Evolutionary conservation across 1,140 invertebrate species (phyloP), one percentile per base, ranked within the genome.

Genomic region (Ephestia elutella): DNA sequence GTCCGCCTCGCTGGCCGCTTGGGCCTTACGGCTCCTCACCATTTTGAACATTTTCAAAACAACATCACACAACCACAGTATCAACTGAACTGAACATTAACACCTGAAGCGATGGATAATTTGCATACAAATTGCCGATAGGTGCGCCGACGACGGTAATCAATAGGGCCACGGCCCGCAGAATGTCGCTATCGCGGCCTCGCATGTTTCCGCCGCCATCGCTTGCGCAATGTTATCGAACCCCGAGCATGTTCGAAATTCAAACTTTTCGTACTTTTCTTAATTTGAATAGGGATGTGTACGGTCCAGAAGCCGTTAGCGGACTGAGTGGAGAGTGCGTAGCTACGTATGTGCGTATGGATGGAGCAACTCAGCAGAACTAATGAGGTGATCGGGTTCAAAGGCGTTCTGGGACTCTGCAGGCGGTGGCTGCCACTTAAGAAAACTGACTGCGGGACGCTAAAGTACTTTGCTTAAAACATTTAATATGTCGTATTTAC

Each of bases 161-260:
- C 75, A 87, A 80, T 80, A 75, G 75, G 75, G 85, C 82, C 85
- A 86, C 63, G 85, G 85, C 83, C 83, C 85, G 85, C 85, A 87
- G 79, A 80, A 85, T 84, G 71, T 56, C 67, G 73, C 73, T 84
- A 86, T 73, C 74, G 75, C 73, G 80, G 68, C 80, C 81, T 86
- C 76, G 76, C 61, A 18, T 44, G 62, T 65, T 81, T 86, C 80
- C 85, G 80, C 58, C 73, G 61, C 70, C 73, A 77, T 82, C 73
- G 70, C 73, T 84, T 78, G 71, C 70, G 69, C 68, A 75, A 74
- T 61, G 51, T 66, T 68, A 25, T 65, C 53, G 55, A 64, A 65
- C 65, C 66, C 66, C 54, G 48, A 53, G 8, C 19, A n/a, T 25
- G 11, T 53, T 15, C n/a, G 50, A 25, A 53, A 25, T 53, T 53